phyloP scores from a whole-genome alignment of 1,140 invertebrate genomes.

The Euura saliciscinereae region DNA sequence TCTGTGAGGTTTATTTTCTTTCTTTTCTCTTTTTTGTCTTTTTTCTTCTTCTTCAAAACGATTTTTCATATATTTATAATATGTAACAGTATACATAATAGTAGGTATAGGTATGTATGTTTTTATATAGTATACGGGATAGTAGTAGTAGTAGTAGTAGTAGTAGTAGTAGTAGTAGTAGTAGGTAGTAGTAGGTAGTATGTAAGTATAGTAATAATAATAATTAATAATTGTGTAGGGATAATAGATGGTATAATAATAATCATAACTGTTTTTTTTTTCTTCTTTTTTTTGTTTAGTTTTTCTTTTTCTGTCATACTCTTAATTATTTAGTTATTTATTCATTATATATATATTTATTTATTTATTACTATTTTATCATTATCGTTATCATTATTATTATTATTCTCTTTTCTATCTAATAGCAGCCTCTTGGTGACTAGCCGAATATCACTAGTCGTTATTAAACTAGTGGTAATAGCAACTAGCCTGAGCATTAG shows the following conservation, averaged over 20 bases:
- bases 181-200: slow-evolving; percentile 5
- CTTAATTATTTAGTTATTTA: slow-evolving; percentile 18
- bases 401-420: slow-evolving; percentile 51
- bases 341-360: slow-evolving; percentile 8
- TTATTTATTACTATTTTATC: slow-evolving; percentile 15
- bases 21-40: too few relatives aligned
- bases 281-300: slow-evolving; percentile 11
- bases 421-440: slow-evolving; percentile 50
- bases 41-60: too few relatives aligned
- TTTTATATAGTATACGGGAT: background rate
- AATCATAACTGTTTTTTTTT: background rate
- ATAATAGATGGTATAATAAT: too few relatives aligned
- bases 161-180: slow-evolving; percentile 2
- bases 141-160: slow-evolving; percentile 13
- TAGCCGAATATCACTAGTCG: slow-evolving; percentile 47
- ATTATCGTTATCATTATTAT: slow-evolving; percentile 39
- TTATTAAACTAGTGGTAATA: slow-evolving; percentile 44
- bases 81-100: background rate
- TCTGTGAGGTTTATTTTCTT: too few relatives aligned
- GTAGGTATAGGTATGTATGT: too few relatives aligned
- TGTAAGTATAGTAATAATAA: too few relatives aligned
- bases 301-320: too few relatives aligned
- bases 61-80: too few relatives aligned
- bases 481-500: slow-evolving; percentile 51
- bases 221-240: too few relatives aligned